These are phyloP conservation scores for Agrenia bidenticulata DNA, from an alignment of 2,888 invertebrate genomes.

Conservation along the genomic window DNA sequence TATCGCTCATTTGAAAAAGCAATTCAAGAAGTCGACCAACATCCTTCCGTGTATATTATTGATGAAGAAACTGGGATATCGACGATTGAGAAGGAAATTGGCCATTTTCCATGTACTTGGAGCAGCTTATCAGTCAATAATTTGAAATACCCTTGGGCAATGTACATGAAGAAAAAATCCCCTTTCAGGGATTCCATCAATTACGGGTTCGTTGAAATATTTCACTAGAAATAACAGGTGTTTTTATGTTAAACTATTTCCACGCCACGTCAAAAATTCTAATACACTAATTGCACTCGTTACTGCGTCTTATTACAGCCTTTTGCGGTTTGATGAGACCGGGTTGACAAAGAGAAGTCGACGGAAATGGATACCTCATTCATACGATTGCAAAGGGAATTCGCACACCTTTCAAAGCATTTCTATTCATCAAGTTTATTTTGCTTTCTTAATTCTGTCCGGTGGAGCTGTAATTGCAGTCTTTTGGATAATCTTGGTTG, in stretches of 20 bases:
- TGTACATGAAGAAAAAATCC: conserved; percentile 38
- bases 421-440: conserved; percentile 16
- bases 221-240: background rate
- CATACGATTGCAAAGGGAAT: conserved; percentile 2
- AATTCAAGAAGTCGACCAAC: conserved; percentile 22
- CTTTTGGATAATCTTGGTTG: background rate
- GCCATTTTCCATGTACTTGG: conserved; percentile 36
- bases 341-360: conserved; percentile 24
- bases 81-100: conserved; percentile 20
- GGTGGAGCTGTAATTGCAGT: background rate
- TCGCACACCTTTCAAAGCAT: conserved; percentile 22
- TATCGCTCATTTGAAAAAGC: conserved; percentile 32
- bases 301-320: conserved; percentile 19
- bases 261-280: no score
- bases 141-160: conserved; percentile 40
- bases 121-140: conserved; percentile 27
- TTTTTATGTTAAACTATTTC: no score
- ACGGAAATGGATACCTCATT: conserved; percentile 29
- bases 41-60: conserved; percentile 38
- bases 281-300: background rate
- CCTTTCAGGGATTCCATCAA: conserved; percentile 31
- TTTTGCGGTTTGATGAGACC: conserved; percentile 23
- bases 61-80: conserved; percentile 43
- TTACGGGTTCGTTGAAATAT: conserved; percentile 25
- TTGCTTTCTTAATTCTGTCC: background rate